Evolutionary conservation across 1,140 invertebrate species (phyloP), one percentile per base, ranked within the genome.

Genomic region (Palaemon carinicauda): DNA sequence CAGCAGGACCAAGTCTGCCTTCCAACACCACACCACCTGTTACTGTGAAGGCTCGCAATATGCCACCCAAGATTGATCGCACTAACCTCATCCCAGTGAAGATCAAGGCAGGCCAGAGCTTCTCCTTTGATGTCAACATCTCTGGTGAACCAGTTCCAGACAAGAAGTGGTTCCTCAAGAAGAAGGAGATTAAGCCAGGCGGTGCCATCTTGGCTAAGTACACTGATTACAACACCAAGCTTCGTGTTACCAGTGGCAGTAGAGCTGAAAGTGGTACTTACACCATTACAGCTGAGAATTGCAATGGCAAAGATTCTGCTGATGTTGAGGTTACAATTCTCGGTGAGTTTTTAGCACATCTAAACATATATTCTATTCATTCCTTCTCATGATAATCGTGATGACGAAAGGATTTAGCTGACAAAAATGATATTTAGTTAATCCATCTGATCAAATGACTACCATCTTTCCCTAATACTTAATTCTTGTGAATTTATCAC

Each of bases 301-400:
- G 94, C 33, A 98, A 97, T 90, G 98, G 98, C 19, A 96, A 95
- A 91, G 98, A 99, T 90, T 95, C 95, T 24, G 98, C 97, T 17
- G 95, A 96, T 83, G 96, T 99, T 0, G 96, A 96, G 89, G 98
- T 99, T 9, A 96, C 95, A 50, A 96, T 99, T 0, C 92, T 99
- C 60, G 94, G 93, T 93, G 90, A 90, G 91, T 93, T 69, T 24
- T 50, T 52, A 31, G 27, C n/a, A 21, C 17, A 31, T 41, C 5
- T 41, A 41, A 41, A 12, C 41, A 41, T 41, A 41, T 41, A 1
- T 41, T 9, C 12, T 41, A 41, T 41, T 41, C 12, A 41, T 41
- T 3, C 41, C 12, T 5, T 41, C 41, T 0, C 41, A 41, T 3
- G 1, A 41, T 24, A 27, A 5, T 31, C n/a, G 21, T 69, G 65